phyloP scores from a whole-genome alignment of 2,797 vertebrate species.

The Aulostomus chinensis region DNA sequence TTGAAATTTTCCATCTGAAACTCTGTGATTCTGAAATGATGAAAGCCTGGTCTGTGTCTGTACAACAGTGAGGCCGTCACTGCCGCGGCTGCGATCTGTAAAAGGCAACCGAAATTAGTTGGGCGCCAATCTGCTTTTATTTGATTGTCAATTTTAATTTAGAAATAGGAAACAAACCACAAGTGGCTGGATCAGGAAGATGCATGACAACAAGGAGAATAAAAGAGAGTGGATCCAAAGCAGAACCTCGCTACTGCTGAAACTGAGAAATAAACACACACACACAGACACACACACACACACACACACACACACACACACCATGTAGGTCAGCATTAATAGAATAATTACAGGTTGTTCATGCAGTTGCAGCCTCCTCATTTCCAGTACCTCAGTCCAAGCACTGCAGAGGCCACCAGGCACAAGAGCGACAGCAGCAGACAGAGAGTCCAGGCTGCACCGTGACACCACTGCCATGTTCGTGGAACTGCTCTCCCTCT shows the following conservation, averaged over 20 bases:
- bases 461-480: constrained; percentile 51
- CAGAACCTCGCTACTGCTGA: constrained; percentile 67
- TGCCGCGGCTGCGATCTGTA: constrained; percentile 77
- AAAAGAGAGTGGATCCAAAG: constrained; percentile 81
- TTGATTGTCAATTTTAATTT: neutral
- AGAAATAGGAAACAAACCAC: constrained; percentile 67
- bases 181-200: constrained; percentile 80
- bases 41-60: constrained; percentile 52
- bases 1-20: constrained; percentile 24
- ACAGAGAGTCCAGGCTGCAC: constrained; percentile 75
- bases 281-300: neutral
- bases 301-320: neutral
- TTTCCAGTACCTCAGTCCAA: constrained; percentile 78
- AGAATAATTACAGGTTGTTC: neutral
- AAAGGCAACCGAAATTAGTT: constrained; percentile 8
- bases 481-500: neutral
- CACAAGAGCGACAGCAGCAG: constrained; percentile 58
- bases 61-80: constrained; percentile 69
- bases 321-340: neutral
- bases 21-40: constrained; percentile 21
- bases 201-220: constrained; percentile 78
- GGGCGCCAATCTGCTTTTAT: neutral
- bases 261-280: constrained; percentile 66
- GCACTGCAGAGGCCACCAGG: constrained; percentile 58
- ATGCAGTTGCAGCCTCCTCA: too few species aligned